A percentile compares a stretch with the other conserved stretches of the same genome.
phyloP scores from a whole-genome alignment of 2,113 vertebrate species.

The Dipodomys spectabilis region DNA sequence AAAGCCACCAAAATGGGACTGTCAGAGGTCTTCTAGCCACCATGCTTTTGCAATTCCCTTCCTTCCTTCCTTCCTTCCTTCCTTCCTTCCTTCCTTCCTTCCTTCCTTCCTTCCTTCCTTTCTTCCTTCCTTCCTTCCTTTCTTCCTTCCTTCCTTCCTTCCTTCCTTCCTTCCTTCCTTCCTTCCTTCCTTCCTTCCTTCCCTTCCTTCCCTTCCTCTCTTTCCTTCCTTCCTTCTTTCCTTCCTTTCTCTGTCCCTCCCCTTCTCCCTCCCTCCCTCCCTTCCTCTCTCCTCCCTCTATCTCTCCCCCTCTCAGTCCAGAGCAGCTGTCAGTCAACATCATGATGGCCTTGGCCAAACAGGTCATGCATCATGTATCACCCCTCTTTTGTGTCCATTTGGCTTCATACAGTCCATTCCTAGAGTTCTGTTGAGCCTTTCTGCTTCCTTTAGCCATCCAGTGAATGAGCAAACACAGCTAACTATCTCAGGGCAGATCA shows the following conservation, averaged over 20 bases:
- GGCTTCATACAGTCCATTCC: background rate
- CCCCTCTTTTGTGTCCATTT: background rate
- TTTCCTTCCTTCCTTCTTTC: too few species aligned
- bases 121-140: too few species aligned
- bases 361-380: too few species aligned
- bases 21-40: background rate
- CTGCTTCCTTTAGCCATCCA: background rate
- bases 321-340: too few species aligned
- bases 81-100: too few species aligned
- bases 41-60: background rate
- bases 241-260: too few species aligned
- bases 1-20: background rate
- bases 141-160: too few species aligned
- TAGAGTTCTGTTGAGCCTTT: background rate
- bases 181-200: too few species aligned
- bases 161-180: background rate
- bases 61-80: background rate
- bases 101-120: background rate
- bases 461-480: background rate
- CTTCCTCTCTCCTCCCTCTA: background rate
- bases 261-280: too few species aligned
- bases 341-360: background rate
- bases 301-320: background rate
- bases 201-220: too few species aligned
- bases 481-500: background rate